Base-by-base conservation (phyloP, 1,140 invertebrate species). In the Anoplolepis gracilipes region DNA sequence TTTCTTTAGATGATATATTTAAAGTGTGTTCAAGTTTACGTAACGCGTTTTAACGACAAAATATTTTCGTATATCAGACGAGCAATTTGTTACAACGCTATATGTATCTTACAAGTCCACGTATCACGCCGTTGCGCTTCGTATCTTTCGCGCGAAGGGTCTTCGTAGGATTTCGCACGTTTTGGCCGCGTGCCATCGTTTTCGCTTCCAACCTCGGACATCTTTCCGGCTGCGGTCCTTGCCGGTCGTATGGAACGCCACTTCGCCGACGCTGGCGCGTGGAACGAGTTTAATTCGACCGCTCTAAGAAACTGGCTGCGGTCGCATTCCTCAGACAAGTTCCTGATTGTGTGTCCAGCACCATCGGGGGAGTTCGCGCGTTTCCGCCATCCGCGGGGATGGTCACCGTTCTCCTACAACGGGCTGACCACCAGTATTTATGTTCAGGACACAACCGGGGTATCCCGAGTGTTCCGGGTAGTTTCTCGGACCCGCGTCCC, bases 211-310 rank as follows among this genome's bases (percentile, higher is more conserved):
- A 85, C 65, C 85, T 61, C 59, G 69, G 87, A 76, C 88, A 53
- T 87, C 88, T 90, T 89, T 57, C 85, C 69, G 84, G 59, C 76
- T 82, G 78, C 57, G 55, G 85, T 88, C 85, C 59, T 76, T 79
- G 59, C 76, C 62, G 88, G 22, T 59, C 67, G 76, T 57, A 33
- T 42, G 77, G 88, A 77, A 70, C 79, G 88, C 72, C 30, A 39
- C 65, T 79, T 55, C 77, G 55, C 53, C 84, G 55, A 75, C 69
- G 85, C 82, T 87, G 85, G 81, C 85, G 75, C 81, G 62, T 69
- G 91, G 90, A 92, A 92, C 88, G 91, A 93, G 92, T 93, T 92
- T 93, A 93, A 93, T 93, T 93, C 92, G 90, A 90, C 88, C 91
- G 87, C 87, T 85, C 92, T 92, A 93, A 93, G 92, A 93, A 93